Evolutionary conservation across 2,113 vertebrate genomes (phyloP).

Genomic region (Antechinus stuartii): DNA sequence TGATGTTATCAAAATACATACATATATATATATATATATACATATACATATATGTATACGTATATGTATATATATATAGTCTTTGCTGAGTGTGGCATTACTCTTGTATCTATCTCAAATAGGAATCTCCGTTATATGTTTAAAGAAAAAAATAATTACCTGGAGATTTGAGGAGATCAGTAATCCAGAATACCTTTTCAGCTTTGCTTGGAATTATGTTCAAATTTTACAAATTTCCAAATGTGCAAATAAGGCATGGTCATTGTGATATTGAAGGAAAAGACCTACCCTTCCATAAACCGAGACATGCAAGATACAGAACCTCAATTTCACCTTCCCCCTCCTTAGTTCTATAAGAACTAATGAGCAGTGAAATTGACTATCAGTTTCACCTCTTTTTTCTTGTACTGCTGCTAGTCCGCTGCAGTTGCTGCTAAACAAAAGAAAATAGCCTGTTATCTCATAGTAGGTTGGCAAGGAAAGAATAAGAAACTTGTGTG

Average conservation of each 20-base stretch:
- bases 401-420: background rate
- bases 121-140: background rate
- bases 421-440: background rate
- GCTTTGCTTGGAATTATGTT: slow-evolving; percentile 27
- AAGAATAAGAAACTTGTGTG: slow-evolving; percentile 29
- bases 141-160: slow-evolving; percentile 13
- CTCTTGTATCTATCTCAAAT: background rate
- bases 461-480: background rate
- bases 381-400: background rate
- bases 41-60: background rate
- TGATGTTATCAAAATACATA: background rate
- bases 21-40: background rate
- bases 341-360: background rate
- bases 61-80: background rate
- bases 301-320: slow-evolving; percentile 4
- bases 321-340: background rate
- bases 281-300: slow-evolving; percentile 8
- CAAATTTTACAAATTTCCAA: background rate
- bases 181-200: background rate
- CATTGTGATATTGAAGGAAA: slow-evolving; percentile 5
- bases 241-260: background rate
- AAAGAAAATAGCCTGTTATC: background rate
- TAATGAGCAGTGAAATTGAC: background rate
- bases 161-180: slow-evolving; percentile 27
- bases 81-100: background rate